Evolutionary conservation across 2,888 invertebrate species (phyloP).

Genomic region (Yponomeuta evonymella): DNA sequence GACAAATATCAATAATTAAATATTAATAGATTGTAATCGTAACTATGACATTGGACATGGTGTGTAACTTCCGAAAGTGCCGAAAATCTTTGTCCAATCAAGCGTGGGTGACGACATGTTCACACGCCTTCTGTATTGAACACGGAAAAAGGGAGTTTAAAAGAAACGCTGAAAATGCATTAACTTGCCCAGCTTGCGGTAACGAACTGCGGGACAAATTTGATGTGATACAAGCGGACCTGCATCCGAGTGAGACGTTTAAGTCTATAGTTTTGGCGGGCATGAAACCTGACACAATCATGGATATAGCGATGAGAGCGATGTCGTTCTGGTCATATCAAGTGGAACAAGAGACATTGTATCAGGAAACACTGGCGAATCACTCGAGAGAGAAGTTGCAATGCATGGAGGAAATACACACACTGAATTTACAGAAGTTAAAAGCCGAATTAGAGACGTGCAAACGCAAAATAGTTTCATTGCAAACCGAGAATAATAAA

Average conservation of each 20-base stretch:
- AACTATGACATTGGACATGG: conserved; percentile 58
- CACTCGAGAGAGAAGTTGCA: conserved; percentile 63
- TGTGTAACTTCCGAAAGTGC: conserved; percentile 73
- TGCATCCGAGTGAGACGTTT: conserved; percentile 68
- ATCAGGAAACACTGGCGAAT: conserved; percentile 66
- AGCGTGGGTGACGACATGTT: conserved; percentile 74
- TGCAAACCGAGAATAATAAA: conserved; percentile 61
- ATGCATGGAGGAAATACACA: conserved; percentile 64
- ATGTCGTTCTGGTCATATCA: conserved; percentile 75
- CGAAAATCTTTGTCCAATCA: conserved; percentile 60
- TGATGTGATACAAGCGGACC: conserved; percentile 70
- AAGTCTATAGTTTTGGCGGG: conserved; percentile 73
- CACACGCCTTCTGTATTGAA: conserved; percentile 73
- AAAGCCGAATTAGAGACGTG: conserved; percentile 66
- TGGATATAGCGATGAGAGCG: conserved; percentile 74
- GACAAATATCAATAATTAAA: background rate
- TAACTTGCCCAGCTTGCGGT: conserved; percentile 70
- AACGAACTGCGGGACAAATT: conserved; percentile 68
- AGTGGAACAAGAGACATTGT: conserved; percentile 69
- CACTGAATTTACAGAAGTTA: conserved; percentile 58
- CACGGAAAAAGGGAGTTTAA: conserved; percentile 70
- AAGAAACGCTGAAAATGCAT: conserved; percentile 57
- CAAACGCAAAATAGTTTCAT: conserved; percentile 58
- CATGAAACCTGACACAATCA: conserved; percentile 69
- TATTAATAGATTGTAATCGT: background rate